Percentiles rank a stretch among this genome's conserved stretches.
Evolutionary conservation across 2,113 vertebrate genomes (phyloP).

Genomic region (Saccopteryx leptura): DNA sequence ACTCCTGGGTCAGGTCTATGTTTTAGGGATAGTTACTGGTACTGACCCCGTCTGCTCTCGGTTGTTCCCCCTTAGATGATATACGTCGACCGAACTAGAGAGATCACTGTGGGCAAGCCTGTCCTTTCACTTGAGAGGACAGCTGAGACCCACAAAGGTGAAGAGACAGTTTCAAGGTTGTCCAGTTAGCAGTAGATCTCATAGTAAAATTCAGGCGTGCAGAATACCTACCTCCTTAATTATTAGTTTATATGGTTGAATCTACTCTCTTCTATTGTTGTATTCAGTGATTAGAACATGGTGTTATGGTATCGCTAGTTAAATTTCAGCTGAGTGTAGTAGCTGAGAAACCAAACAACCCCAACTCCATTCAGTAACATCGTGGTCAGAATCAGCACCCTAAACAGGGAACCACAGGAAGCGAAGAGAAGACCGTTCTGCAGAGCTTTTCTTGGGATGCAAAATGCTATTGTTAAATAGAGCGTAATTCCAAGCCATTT

Average conservation of each 20-base stretch:
- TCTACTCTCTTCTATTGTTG: not conserved
- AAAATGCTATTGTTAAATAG: slow-evolving; percentile 12
- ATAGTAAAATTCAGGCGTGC: not conserved
- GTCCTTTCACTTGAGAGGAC: not conserved
- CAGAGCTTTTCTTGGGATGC: not conserved
- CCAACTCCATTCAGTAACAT: not conserved
- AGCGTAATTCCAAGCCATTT: not conserved
- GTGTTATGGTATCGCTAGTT: not conserved
- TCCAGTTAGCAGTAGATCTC: not conserved
- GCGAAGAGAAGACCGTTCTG: not conserved
- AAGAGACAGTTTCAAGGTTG: not conserved
- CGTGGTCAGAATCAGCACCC: not conserved
- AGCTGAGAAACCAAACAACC: not conserved
- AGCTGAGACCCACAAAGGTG: not conserved
- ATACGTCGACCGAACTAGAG: not conserved
- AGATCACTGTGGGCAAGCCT: not conserved
- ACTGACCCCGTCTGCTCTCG: not conserved
- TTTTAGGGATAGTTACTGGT: not conserved
- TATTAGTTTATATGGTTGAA: not conserved
- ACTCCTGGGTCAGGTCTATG: not conserved
- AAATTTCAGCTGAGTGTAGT: not conserved
- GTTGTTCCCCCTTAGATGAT: not conserved
- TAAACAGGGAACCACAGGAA: not conserved
- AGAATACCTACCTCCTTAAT: not conserved
- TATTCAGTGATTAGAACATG: not conserved